Base-by-base conservation (phyloP, 1,140 invertebrate genomes). In the Popillia japonica region DNA sequence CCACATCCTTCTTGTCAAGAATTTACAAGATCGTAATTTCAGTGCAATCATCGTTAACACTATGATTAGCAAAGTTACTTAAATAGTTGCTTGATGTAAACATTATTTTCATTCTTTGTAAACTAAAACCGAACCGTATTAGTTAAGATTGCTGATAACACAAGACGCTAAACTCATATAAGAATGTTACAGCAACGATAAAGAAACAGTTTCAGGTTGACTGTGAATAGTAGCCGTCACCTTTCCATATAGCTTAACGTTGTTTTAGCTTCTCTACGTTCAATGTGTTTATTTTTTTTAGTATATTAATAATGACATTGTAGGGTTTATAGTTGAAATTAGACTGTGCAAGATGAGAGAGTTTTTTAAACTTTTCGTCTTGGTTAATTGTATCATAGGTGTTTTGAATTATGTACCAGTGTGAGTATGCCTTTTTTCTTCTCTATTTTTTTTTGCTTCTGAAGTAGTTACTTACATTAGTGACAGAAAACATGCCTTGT, bases 281-380 rank as follows among this genome's bases (percentile, higher is more conserved):
- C 3, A 55, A n/a, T 17, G n/a, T 17, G 48, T 55, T 55, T 55
- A 55, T 17, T 17, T 2, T n/a, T n/a, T n/a, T n/a, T n/a, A n/a
- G n/a, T 14, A 17, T 55, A 17, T 7, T 7, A 4, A 55, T n/a
- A 6, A 55, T 55, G 48, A 55, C 11, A 48, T 48, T 6, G 11
- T 48, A 48, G 44, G 11, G 14, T 55, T 11, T 14, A 48, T 48
- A 48, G 7, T 48, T 17, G 20, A 17, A 20, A 64, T 20, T 6
- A 68, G 61, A 68, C 61, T 68, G 20, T 8, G 10, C 61, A 68
- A 68, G 27, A 68, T 68, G 61, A 68, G 27, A 68, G 23, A 68
- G 61, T 68, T 68, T 27, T 23, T 34, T 0, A 68, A 23, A 22
- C 61, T 68, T 68, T 68, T 68, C 22, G 14, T 68, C 22, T 68